Base-by-base conservation (phyloP, 1,140 invertebrate genomes). In the Centruroides vittatus region DNA sequence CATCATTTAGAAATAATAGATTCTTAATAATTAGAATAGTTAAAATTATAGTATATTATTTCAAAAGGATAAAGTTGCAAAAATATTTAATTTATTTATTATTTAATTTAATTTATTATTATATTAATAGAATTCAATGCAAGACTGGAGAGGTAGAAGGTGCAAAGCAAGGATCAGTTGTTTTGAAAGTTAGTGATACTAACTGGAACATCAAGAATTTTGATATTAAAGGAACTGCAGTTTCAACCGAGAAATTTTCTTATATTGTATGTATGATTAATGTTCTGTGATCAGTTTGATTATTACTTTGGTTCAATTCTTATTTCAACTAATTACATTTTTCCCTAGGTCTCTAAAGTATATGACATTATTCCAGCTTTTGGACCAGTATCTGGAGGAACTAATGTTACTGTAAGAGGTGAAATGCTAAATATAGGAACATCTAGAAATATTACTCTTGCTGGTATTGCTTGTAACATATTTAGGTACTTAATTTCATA, bases 301-400 rank as follows among this genome's bases (percentile, higher is more conserved):
- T 53, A 34, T 6, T 36, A 23, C 23, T 23, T 23, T 1, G 23
- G 23, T 23, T 23, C 51, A 53, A 41, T 41, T 6, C 5, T 41
- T 6, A 41, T 41, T 5, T 41, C 5, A 41, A 41, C 5, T 41
- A 41, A 41, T 6, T 41, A 41, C 0, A 3, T 8, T 41, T 58
- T 49, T 23, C 41, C 54, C 2, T 49, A 60, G 62, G 23, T 57
- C 10, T 63, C 65, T 9, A 59, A 60, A 35, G 13, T 69, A 7
- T 56, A 41, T 53, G 58, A 59, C 36, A 34, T 66, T 1, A 57
- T 61, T 41, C 67, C 68, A 1, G 41, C 59, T 3, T 60, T 54
- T 55, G 70, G 70, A 11, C 70, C 69, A 5, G 34, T 59, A 1
- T 60, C 64, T 13, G 70, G 70, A 1, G 70, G 68, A 4, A 68